phyloP scores from a whole-genome alignment of 2,888 invertebrate species.

The Crepidodera aurea region DNA sequence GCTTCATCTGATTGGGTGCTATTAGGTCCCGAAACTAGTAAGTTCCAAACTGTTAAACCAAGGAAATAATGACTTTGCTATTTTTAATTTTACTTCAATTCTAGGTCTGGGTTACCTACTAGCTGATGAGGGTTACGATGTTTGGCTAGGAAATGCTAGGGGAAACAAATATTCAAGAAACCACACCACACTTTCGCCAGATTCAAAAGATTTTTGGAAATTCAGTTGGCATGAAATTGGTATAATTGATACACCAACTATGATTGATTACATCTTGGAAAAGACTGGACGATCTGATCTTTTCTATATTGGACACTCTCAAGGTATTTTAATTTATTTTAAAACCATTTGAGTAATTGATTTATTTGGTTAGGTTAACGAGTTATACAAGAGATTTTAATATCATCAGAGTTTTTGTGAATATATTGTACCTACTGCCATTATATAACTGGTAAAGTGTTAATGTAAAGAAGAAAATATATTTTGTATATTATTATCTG shows the following conservation, averaged over 20 bases:
- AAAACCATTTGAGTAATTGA: too few relatives aligned
- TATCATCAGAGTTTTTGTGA: too few relatives aligned
- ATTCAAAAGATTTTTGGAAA: conserved; percentile 51
- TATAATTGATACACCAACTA: conserved; percentile 78
- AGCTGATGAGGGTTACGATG: conserved; percentile 51
- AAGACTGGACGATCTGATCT: conserved; percentile 68
- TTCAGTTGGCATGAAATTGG: conserved; percentile 86
- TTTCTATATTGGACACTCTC: conserved; percentile 83
- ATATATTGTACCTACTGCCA: too few relatives aligned
- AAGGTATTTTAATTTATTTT: conserved; percentile 49
- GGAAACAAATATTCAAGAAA: conserved; percentile 45
- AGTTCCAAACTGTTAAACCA: too few relatives aligned
- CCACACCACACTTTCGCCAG: conserved; percentile 43
- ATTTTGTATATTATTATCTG: too few relatives aligned
- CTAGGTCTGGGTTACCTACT: conserved; percentile 43
- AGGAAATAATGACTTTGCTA: too few relatives aligned
- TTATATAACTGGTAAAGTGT: too few relatives aligned
- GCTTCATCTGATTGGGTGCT: conserved; percentile 67
- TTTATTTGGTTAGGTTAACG: too few relatives aligned
- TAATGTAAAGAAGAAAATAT: too few relatives aligned
- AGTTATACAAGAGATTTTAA: too few relatives aligned
- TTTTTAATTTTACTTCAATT: conserved; percentile 58
- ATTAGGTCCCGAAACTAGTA: conserved; percentile 58
- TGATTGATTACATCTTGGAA: conserved; percentile 75
- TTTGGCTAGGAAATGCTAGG: conserved; percentile 50